These are phyloP conservation scores for Smithornis capensis DNA, from an alignment of 2,113 vertebrate genomes.

Conservation along the genomic window DNA sequence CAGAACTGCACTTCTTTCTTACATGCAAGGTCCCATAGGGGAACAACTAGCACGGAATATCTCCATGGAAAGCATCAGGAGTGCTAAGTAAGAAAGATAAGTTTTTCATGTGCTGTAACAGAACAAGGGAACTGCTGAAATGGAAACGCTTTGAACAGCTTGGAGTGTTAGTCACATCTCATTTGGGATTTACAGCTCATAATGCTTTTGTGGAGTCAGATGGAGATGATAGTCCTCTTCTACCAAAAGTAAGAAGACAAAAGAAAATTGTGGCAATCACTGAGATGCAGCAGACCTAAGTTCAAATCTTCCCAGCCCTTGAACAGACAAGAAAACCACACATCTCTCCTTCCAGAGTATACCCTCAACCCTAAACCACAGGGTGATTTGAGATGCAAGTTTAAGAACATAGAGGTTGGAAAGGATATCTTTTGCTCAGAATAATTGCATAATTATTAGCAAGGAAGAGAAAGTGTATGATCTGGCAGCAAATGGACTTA, in stretches of 20 bases:
- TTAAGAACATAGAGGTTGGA: background rate
- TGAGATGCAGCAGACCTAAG: background rate
- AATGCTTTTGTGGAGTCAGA: background rate
- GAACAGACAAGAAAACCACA: background rate
- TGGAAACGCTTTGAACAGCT: background rate
- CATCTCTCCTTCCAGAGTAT: background rate
- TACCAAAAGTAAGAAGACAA: background rate
- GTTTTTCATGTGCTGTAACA: background rate
- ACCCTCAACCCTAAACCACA: background rate
- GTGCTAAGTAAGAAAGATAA: background rate
- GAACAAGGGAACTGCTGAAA: background rate
- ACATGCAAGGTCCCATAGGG: background rate
- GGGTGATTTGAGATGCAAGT: background rate
- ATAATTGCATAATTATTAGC: background rate
- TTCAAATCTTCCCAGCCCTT: background rate
- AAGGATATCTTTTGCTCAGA: background rate
- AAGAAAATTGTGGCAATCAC: background rate
- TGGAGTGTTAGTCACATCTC: background rate
- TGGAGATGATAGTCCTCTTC: background rate
- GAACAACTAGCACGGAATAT: background rate
- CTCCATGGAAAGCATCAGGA: background rate
- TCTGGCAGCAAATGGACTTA: background rate
- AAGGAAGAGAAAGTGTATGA: background rate
- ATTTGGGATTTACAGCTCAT: background rate
- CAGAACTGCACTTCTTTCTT: background rate